Evolutionary conservation across 2,888 invertebrate genomes (phyloP), one percentile per base, ranked within the genome.

Genomic region (Limnephilus auricula): DNA sequence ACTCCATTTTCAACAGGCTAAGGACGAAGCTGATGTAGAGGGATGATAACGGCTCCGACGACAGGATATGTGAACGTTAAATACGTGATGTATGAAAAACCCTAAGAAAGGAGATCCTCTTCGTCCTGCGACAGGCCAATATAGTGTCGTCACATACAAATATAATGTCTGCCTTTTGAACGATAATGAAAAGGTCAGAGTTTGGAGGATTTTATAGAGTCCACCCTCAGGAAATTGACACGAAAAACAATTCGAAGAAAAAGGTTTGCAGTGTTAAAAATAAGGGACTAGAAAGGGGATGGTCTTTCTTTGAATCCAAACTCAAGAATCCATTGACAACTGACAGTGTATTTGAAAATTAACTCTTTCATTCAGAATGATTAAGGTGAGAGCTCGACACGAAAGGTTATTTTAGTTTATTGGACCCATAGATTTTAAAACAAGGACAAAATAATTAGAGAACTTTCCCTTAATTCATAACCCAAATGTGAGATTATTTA

Each of bases 11-110:
- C 65, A 65, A 65, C 65, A 65, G 65, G 65, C 65, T 65, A 65
- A 25, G 65, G 45, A 85, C 10, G 40, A n/a, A 82, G 34, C n/a
- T 85, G 82, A 82, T 82, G 82, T 82, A 37, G 85, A 40, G n/a
- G 37, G 45, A 40, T n/a, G 85, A 85, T 85, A 85, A 30, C 34
- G 85, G 40, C 37, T 25, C n/a, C 9, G 25, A 30, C 45, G 37
- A 18, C 40, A 30, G 30, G 40, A n/a, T 25, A 37, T 12, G 37
- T 32, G 84, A n/a, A 85, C 34, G 85, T 45, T 85, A 85, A 85
- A 40, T 85, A 85, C 40, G 85, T 85, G 85, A 85, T 85, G 85
- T 85, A 85, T 30, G 85, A 85, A 85, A 85, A 85, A 40, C 40
- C 12, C 85, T 40, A 4, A 12, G 30, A 30, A 85, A 85, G 40